A percentile compares a stretch with the other conserved stretches of the same genome.
phyloP scores from a whole-genome alignment of 2,888 invertebrate species.

The Cantharis lateralis region DNA sequence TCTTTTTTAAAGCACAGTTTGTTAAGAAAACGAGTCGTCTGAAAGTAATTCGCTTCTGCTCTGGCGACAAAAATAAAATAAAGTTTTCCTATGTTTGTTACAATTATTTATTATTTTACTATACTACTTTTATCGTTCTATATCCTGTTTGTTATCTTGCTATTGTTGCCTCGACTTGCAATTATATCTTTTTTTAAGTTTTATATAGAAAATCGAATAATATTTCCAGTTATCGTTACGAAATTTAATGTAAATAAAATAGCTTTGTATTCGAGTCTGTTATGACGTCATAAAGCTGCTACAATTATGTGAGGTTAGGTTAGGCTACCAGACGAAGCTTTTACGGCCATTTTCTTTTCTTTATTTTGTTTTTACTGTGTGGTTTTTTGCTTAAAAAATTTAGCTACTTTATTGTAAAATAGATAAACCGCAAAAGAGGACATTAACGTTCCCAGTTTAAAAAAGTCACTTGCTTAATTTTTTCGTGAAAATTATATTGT shows the following conservation, averaged over 20 bases:
- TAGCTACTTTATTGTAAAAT: neutral
- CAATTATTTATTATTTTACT: neutral
- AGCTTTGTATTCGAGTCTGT: too few species aligned
- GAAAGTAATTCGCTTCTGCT: neutral
- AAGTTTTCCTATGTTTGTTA: neutral
- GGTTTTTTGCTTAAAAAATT: neutral
- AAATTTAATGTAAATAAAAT: neutral
- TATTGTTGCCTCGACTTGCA: neutral
- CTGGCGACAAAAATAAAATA: neutral
- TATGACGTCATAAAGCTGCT: neutral
- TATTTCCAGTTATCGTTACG: neutral
- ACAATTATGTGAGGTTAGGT: neutral
- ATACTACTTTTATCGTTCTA: neutral
- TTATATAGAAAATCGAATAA: neutral
- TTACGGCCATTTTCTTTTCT: neutral
- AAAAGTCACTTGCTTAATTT: neutral
- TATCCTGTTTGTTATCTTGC: neutral
- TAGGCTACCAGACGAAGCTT: neutral
- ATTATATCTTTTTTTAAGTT: neutral
- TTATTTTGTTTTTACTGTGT: neutral
- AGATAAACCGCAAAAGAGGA: neutral
- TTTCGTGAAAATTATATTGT: neutral
- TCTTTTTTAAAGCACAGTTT: neutral
- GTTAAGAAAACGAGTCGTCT: neutral
- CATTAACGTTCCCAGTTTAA: neutral